Evolutionary conservation across 2,888 invertebrate species (phyloP), one percentile per base, ranked within the genome.

Genomic region (Fissipunctia ypsillon): DNA sequence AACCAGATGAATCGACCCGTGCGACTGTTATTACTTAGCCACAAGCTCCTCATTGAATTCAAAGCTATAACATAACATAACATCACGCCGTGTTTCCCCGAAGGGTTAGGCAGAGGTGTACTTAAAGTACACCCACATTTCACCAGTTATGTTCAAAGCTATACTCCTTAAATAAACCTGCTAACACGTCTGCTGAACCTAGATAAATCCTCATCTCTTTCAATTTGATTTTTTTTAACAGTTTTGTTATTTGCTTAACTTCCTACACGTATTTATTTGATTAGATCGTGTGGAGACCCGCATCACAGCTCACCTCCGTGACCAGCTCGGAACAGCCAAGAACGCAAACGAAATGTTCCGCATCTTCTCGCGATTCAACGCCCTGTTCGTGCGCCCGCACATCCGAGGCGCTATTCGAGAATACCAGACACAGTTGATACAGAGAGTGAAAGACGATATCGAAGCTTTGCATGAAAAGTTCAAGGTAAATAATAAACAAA

Each of bases 291-390:
- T 99, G 4, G 99, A 99, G 96, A 99, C 99, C 0, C 97, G 99
- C 83, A 99, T 99, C 88, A 99, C 99, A 1, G 99, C 99, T 0
- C 98, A 99, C 92, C 97, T 99, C 9, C 97, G 99, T 75, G 99
- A 99, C 95, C 99, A 99, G 93, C 97, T 99, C 52, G 99, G 99
- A 68, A 99, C 99, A 0, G 99, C 99, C 0, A 99, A 99, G 95
- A 99, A 99, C 96, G 99, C 99, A 31, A 99, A 99, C 92, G 99
- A 99, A 94, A 99, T 99, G 99, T 99, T 99, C 96, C 97, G 99
- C 73, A 99, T 99, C 89, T 99, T 99, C 96, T 99, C 99, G 0
- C 98, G 99, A 28, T 99, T 99, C 96, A 99, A 99, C 95, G 99
- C 99, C 0, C 96, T 99, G 67, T 99, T 99, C 95, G 99, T 99